A percentile compares a stretch with the other conserved stretches of the same genome.
These are phyloP conservation scores for Nineta flava DNA, from an alignment of 2,888 invertebrate genomes.

Conservation along the genomic window DNA sequence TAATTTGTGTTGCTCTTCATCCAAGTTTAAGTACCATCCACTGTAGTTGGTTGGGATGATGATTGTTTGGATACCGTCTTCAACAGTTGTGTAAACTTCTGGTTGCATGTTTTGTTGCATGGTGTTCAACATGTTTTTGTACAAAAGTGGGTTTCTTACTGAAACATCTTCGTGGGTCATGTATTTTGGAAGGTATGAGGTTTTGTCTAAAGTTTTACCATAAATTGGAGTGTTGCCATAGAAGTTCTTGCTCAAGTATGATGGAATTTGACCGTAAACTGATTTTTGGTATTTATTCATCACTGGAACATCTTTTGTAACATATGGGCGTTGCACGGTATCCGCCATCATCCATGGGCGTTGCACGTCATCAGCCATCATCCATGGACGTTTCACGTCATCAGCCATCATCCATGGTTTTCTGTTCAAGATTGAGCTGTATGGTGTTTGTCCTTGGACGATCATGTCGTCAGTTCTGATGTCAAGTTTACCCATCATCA, in stretches of 20 bases:
- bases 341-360: background rate
- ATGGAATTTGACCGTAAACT: too few species aligned
- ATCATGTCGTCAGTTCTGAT: background rate
- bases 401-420: background rate
- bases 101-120: background rate
- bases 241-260: too few species aligned
- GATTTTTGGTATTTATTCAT: too few species aligned
- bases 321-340: too few species aligned
- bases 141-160: too few species aligned
- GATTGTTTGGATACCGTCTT: constrained; percentile 23
- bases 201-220: too few species aligned
- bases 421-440: background rate
- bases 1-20: constrained; percentile 35
- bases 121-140: too few species aligned
- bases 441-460: background rate
- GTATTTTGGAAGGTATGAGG: too few species aligned
- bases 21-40: constrained; percentile 31
- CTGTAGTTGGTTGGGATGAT: constrained; percentile 26
- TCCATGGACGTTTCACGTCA: background rate
- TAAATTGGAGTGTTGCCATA: too few species aligned
- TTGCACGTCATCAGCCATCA: too few species aligned
- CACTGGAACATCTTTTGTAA: too few species aligned
- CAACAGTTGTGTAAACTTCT: background rate
- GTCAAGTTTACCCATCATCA: constrained; percentile 1
- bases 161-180: too few species aligned